Percentiles rank a stretch among this genome's conserved stretches.
These are phyloP conservation scores for Notolabrus celidotus DNA, from an alignment of 2,797 vertebrate genomes.

Conservation along the genomic window DNA sequence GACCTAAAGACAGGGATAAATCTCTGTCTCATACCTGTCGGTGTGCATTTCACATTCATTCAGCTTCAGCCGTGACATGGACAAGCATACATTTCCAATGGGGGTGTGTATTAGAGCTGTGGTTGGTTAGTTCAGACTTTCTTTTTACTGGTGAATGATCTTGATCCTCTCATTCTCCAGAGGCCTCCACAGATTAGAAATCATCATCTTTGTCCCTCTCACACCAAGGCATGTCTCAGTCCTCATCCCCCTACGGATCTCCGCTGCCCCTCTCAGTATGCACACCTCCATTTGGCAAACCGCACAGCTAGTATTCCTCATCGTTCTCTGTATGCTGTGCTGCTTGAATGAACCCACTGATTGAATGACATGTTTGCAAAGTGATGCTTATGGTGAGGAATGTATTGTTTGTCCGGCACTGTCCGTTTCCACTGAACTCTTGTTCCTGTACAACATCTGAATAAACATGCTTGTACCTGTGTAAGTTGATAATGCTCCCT, in stretches of 20 bases:
- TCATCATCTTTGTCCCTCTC: slow-evolving; percentile 57
- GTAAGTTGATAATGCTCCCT: not conserved
- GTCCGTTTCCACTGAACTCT: slow-evolving; percentile 28
- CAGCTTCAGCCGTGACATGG: slow-evolving; percentile 35
- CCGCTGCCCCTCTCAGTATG: slow-evolving; percentile 29
- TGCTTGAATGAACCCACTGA: slow-evolving; percentile 45
- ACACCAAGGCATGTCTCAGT: slow-evolving; percentile 20
- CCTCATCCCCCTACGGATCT: slow-evolving; percentile 23
- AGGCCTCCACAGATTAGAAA: slow-evolving; percentile 67
- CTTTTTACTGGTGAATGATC: slow-evolving; percentile 63
- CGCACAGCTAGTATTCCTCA: slow-evolving; percentile 40
- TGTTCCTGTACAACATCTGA: slow-evolving; percentile 16
- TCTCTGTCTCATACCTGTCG: slow-evolving; percentile 44
- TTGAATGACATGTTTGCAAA: slow-evolving; percentile 62
- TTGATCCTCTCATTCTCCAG: slow-evolving; percentile 54
- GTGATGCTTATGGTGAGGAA: slow-evolving; percentile 41
- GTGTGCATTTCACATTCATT: slow-evolving; percentile 62
- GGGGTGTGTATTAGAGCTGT: slow-evolving; percentile 50
- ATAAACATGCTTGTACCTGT: slow-evolving; percentile 19
- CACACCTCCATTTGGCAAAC: slow-evolving; percentile 51
- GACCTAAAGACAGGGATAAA: slow-evolving; percentile 59
- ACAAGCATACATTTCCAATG: slow-evolving; percentile 58
- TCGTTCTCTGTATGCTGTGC: slow-evolving; percentile 27
- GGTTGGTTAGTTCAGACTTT: slow-evolving; percentile 59
- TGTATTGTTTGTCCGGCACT: slow-evolving; percentile 49